These are phyloP conservation scores for Polymixis lichenea DNA, from an alignment of 2,888 invertebrate genomes.

Conservation along the genomic window DNA sequence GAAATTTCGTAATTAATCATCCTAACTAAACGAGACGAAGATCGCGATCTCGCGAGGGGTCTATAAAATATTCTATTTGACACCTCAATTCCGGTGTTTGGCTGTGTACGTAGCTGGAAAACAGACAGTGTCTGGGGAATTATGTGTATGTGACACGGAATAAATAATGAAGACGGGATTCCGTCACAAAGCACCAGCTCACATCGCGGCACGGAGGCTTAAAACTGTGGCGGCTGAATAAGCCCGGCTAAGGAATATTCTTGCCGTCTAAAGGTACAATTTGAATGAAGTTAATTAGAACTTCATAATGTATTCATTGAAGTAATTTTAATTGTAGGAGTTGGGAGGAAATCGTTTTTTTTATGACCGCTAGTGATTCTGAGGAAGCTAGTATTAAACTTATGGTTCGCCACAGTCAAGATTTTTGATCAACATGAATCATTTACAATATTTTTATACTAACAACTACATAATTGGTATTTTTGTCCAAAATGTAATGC, in stretches of 20 bases:
- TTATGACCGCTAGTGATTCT: background rate
- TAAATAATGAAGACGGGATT: conserved; percentile 76
- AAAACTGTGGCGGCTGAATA: conserved; percentile 73
- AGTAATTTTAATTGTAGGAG: conserved; percentile 52
- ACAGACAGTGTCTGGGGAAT: conserved; percentile 62
- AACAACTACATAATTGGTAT: too few species aligned
- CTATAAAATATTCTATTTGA: conserved; percentile 67
- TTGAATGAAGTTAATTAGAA: conserved; percentile 61
- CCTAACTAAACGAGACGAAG: conserved; percentile 21
- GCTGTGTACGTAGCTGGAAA: conserved; percentile 60
- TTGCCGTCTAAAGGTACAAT: conserved; percentile 58
- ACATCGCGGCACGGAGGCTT: conserved; percentile 71
- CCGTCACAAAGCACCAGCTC: conserved; percentile 71
- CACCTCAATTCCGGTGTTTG: conserved; percentile 45
- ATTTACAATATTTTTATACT: background rate
- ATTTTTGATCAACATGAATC: background rate
- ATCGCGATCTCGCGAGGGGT: conserved; percentile 18
- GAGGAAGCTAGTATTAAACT: background rate
- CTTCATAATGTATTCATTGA: conserved; percentile 59
- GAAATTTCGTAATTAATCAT: conserved; percentile 15
- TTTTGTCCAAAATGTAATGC: too few species aligned
- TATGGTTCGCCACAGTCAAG: accelerated
- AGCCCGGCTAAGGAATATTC: conserved; percentile 63
- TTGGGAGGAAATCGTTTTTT: conserved; percentile 24
- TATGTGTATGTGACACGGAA: conserved; percentile 70